These are phyloP conservation scores for Eurystomus glaucurus DNA, from an alignment of 2,797 vertebrate species.

Conservation along the genomic window DNA sequence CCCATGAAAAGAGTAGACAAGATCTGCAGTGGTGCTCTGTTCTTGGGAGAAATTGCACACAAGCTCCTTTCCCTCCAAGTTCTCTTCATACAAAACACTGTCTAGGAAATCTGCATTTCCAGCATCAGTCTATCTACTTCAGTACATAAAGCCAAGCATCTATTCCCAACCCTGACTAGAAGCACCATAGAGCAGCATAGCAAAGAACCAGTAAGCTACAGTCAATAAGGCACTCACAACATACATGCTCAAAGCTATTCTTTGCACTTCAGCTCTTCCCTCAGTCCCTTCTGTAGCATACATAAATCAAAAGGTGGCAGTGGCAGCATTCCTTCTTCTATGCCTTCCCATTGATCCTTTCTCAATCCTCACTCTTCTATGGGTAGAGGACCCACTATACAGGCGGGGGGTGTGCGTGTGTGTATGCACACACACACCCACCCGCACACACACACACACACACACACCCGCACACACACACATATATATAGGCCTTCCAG, in stretches of 20 bases:
- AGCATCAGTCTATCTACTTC: neutral
- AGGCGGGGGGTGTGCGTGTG: fast-evolving
- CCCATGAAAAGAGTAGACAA: neutral
- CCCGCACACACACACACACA: too few species aligned
- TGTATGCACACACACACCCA: too few species aligned
- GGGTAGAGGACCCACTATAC: neutral
- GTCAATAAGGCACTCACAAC: neutral
- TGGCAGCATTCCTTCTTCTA: neutral
- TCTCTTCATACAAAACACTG: neutral
- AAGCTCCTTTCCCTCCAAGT: neutral
- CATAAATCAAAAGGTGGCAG: neutral
- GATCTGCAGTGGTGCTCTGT: neutral
- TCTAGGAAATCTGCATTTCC: neutral
- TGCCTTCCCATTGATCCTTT: neutral
- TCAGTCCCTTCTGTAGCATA: neutral
- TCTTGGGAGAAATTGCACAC: neutral
- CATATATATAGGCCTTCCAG: neutral
- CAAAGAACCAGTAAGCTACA: neutral
- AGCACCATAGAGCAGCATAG: neutral
- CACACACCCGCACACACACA: fast-evolving
- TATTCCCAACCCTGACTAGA: neutral
- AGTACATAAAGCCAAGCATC: neutral
- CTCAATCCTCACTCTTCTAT: neutral
- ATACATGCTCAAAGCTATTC: fast-evolving
- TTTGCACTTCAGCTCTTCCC: neutral